A percentile compares a stretch with the other conserved stretches of the same genome.
Conservation (phyloP, 2,113 vertebrate genomes). For the Gasterosteus aculeatus region DNA sequence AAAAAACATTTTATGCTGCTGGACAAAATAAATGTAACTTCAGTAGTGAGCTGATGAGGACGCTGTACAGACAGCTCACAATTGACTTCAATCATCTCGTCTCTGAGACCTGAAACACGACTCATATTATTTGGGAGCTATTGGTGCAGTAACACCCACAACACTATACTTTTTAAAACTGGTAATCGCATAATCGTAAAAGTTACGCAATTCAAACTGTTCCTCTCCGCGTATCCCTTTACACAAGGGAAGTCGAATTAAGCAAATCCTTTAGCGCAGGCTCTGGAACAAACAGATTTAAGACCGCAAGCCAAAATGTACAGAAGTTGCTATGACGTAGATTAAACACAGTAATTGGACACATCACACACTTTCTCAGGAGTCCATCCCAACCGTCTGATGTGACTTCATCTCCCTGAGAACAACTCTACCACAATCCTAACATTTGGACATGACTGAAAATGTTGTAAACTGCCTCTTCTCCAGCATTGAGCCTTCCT, state of each 20-base stretch:
- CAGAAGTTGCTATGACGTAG: background rate
- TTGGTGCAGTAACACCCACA: constrained; percentile 1
- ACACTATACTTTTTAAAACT: background rate
- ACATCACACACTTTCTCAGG: constrained; percentile 13
- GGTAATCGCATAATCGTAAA: background rate
- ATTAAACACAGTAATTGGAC: constrained; percentile 16
- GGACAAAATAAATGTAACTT: background rate
- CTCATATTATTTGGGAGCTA: constrained; percentile 3
- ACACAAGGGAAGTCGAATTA: constrained; percentile 13
- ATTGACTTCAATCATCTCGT: background rate
- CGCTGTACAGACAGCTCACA: constrained; percentile 13
- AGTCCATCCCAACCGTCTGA: background rate
- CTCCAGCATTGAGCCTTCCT: constrained; percentile 17
- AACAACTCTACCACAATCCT: constrained; percentile 5
- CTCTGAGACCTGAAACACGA: constrained; percentile 16
- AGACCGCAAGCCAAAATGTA: background rate
- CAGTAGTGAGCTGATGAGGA: background rate
- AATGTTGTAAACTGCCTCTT: constrained; percentile 47
- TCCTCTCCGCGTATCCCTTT: background rate
- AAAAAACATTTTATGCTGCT: constrained; percentile 5
- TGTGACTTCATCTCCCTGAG: constrained; percentile 57
- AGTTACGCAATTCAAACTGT: background rate
- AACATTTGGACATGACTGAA: constrained; percentile 17
- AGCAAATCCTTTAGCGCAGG: background rate
- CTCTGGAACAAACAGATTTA: background rate